phyloP scores from a whole-genome alignment of 2,113 vertebrate genomes.

The Felis chaus region DNA sequence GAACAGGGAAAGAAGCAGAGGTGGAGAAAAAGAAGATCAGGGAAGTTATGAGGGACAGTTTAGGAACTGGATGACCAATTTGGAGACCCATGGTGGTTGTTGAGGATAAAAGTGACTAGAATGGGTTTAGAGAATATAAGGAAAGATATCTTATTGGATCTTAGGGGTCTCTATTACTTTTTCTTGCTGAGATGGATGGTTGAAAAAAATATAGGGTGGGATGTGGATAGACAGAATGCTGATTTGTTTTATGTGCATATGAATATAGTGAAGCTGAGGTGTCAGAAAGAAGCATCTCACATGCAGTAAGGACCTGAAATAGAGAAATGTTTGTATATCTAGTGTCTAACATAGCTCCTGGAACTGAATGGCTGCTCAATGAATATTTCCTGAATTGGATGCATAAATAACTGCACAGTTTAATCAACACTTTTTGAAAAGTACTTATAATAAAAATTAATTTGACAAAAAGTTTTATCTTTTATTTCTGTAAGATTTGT shows the following conservation, averaged over 20 bases:
- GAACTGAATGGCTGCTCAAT: neutral
- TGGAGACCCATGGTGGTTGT: neutral
- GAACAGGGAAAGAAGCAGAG: neutral
- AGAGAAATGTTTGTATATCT: conserved; percentile 23
- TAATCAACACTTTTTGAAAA: conserved; percentile 4
- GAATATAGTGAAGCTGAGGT: neutral
- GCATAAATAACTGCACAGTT: neutral
- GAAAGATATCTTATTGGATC: neutral
- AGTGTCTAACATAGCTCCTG: neutral
- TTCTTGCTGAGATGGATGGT: neutral
- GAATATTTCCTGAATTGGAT: neutral
- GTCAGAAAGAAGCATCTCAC: conserved; percentile 19
- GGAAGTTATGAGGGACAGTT: neutral
- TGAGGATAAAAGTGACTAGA: neutral
- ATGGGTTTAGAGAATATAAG: neutral
- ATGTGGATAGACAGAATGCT: neutral
- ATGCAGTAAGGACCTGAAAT: neutral
- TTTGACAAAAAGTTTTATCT: neutral
- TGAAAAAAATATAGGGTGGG: neutral
- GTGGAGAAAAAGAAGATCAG: neutral
- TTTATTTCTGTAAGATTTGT: neutral
- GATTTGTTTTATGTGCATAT: neutral
- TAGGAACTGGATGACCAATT: neutral
- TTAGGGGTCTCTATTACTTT: neutral
- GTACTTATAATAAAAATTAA: neutral